Percentiles rank a stretch among this genome's conserved stretches.
Conservation (phyloP, 2,888 invertebrate species). For the Ennomos quercinarius region DNA sequence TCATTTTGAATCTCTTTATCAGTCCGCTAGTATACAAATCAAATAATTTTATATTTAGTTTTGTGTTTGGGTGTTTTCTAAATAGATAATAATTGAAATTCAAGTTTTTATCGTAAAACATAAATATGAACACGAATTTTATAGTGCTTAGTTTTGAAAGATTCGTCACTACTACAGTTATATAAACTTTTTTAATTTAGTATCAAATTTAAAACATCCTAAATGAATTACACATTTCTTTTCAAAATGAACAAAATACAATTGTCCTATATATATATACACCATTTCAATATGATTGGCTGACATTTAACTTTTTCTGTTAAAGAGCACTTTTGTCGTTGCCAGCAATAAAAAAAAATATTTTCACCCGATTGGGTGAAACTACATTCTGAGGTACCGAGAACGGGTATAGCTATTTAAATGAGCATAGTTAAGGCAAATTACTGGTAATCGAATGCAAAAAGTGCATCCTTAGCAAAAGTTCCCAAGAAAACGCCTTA, state of each 20-base stretch:
- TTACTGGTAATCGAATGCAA: neutral
- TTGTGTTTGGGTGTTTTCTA: constrained; percentile 54
- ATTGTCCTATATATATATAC: neutral
- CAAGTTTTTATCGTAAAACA: too few relatives aligned
- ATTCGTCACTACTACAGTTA: too few relatives aligned
- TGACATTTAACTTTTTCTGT: constrained; percentile 16
- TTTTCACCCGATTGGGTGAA: constrained; percentile 3
- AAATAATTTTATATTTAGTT: constrained; percentile 68
- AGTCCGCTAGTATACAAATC: constrained; percentile 78
- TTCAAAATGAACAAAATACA: constrained; percentile 1
- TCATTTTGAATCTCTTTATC: constrained; percentile 70
- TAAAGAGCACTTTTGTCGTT: neutral
- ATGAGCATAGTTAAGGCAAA: constrained; percentile 14
- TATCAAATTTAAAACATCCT: too few relatives aligned
- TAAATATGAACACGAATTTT: too few relatives aligned
- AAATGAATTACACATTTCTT: too few relatives aligned
- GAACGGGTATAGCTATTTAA: constrained; percentile 12
- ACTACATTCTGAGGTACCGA: constrained; percentile 10
- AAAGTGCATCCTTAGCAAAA: constrained; percentile 1
- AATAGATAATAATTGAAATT: constrained; percentile 42
- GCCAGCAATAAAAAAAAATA: constrained; percentile 4
- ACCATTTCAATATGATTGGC: constrained; percentile 12
- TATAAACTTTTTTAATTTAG: too few relatives aligned
- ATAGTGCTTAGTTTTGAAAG: too few relatives aligned
- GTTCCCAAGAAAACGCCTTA: neutral